Percentiles rank a stretch among this genome's conserved stretches.
Conservation (phyloP, 2,113 vertebrate species). For the Corythoichthys intestinalis region DNA sequence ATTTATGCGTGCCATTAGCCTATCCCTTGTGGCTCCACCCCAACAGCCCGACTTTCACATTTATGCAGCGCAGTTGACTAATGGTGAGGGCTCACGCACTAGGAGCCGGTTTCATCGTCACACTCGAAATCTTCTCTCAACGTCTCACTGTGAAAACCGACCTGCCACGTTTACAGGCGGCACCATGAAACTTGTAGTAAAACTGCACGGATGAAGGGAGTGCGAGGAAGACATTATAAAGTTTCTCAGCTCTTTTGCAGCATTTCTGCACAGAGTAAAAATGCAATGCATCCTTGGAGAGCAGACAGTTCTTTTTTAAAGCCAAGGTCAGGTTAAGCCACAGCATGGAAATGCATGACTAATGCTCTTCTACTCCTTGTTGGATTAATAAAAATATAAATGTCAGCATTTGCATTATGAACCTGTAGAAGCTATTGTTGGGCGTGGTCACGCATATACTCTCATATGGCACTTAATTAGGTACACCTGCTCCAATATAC, state of each 20-base stretch:
- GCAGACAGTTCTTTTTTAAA: conserved; percentile 28
- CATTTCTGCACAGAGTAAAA: conserved; percentile 14
- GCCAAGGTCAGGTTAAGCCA: conserved; percentile 23
- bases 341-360: conserved; percentile 31
- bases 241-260: conserved; percentile 9
- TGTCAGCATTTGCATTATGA: background rate
- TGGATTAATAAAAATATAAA: conserved; percentile 1
- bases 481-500: background rate
- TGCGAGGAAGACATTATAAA: conserved; percentile 14
- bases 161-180: conserved; percentile 24
- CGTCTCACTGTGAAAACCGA: conserved; percentile 17
- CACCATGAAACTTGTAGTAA: conserved; percentile 25
- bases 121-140: background rate
- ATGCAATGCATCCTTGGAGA: conserved; percentile 23
- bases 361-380: background rate
- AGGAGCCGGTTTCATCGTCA: conserved; percentile 12
- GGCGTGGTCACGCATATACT: background rate
- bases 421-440: background rate
- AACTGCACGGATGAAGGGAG: conserved; percentile 8
- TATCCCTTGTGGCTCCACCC: background rate
- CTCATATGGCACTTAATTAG: background rate
- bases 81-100: conserved; percentile 17
- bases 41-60: conserved; percentile 13
- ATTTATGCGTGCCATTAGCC: conserved; percentile 30
- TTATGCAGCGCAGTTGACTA: conserved; percentile 6